phyloP scores from a whole-genome alignment of 1,140 invertebrate genomes.

The Achroia grisella region DNA sequence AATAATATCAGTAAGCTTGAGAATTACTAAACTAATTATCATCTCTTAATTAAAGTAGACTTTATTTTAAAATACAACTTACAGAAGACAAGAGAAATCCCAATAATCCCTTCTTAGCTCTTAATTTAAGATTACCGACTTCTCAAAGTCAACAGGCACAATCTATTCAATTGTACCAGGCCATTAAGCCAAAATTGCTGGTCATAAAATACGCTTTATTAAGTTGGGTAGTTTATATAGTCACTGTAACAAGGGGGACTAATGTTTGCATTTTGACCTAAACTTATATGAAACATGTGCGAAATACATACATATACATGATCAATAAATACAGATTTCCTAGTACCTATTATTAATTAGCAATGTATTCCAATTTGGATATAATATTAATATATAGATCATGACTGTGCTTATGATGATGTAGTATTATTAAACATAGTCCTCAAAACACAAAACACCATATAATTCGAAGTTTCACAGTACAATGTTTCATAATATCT shows the following conservation, averaged over 20 bases:
- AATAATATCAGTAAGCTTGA: not conserved
- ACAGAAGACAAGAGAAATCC: too few species aligned
- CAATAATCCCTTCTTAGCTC: not conserved
- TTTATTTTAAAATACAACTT: not conserved
- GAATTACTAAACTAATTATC: not conserved
- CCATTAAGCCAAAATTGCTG: slow-evolving; percentile 11
- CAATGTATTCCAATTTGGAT: too few species aligned
- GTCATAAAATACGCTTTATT: slow-evolving; percentile 10
- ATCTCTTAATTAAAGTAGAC: not conserved
- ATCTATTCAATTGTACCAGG: slow-evolving; percentile 5
- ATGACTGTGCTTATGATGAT: too few species aligned
- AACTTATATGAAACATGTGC: too few species aligned
- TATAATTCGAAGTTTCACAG: too few species aligned
- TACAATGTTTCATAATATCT: too few species aligned
- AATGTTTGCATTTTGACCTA: not conserved
- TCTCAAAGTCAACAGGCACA: slow-evolving; percentile 7
- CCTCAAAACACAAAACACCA: too few species aligned
- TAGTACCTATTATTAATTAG: too few species aligned
- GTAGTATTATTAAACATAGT: too few species aligned
- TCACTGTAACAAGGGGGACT: not conserved
- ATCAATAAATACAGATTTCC: too few species aligned
- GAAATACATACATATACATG: too few species aligned
- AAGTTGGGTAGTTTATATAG: not conserved
- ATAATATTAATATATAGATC: too few species aligned
- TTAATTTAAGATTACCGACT: not conserved